A percentile compares a stretch with the other conserved stretches of the same genome.
Conservation (phyloP, 2,113 vertebrate genomes). For the Phalacrocorax aristotelis region DNA sequence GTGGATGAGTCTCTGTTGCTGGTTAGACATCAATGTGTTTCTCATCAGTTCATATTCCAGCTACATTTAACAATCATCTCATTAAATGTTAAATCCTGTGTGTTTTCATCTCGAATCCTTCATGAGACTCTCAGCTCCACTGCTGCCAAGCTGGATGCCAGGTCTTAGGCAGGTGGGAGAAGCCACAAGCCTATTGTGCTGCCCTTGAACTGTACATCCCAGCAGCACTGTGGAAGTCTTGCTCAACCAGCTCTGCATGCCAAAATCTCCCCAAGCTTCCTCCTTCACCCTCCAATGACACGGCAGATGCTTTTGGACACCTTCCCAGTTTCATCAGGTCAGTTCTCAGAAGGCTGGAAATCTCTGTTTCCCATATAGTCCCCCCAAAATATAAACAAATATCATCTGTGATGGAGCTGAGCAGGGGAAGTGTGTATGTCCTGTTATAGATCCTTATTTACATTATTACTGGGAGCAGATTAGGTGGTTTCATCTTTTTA, state of each 20-base stretch:
- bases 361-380: not conserved
- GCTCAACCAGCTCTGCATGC: not conserved
- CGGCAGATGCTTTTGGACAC: not conserved
- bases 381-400: not conserved
- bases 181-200: not conserved
- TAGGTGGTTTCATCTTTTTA: not conserved
- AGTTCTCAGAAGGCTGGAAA: constrained; percentile 16
- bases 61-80: not conserved
- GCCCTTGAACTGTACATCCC: not conserved
- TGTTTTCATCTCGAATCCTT: not conserved
- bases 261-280: not conserved
- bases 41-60: constrained; percentile 55
- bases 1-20: not conserved
- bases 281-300: not conserved
- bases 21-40: constrained; percentile 49
- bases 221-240: not conserved
- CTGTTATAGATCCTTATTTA: constrained; percentile 7
- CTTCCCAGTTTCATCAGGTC: constrained; percentile 31
- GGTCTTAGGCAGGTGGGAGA: not conserved
- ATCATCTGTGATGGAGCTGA: not conserved
- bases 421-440: not conserved
- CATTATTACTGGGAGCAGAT: not conserved
- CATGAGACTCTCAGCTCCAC: not conserved
- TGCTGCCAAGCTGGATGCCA: not conserved
- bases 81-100: constrained; percentile 16